Percentiles rank a stretch among this genome's conserved stretches.
These are phyloP conservation scores for Geodia barretti DNA, from an alignment of 37 sponge, comb jelly and placozoan genomes.

Conservation along the genomic window DNA sequence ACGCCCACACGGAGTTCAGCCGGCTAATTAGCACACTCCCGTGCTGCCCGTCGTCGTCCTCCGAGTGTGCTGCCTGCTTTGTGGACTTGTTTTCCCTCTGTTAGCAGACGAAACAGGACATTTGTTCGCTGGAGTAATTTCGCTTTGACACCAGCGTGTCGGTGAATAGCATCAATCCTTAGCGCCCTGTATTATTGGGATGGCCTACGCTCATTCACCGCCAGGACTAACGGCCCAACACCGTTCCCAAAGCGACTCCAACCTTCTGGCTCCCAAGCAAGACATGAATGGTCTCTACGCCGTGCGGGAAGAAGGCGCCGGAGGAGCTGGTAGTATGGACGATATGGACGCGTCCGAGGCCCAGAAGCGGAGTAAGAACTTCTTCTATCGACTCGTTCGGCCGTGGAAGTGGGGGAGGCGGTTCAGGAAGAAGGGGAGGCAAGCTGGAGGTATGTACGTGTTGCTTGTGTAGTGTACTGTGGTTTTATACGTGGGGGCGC, in stretches of 20 bases:
- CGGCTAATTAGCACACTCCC: no score
- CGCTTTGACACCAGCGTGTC: no score
- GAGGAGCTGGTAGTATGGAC: constrained; percentile 43
- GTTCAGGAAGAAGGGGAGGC: constrained; percentile 55
- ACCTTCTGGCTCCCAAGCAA: constrained; percentile 20
- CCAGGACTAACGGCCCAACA: neutral
- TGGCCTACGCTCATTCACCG: neutral
- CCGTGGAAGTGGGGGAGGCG: constrained; percentile 84
- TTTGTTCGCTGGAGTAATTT: no score
- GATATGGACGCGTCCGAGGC: constrained; percentile 24
- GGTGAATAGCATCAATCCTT: no score
- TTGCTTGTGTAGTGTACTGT: no score
- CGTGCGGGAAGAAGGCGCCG: neutral
- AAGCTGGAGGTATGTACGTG: no score
- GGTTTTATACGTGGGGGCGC: no score
- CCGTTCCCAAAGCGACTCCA: constrained; percentile 66
- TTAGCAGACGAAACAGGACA: no score
- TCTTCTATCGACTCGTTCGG: constrained; percentile 63
- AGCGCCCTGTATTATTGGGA: neutral
- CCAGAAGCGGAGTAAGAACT: constrained; percentile 23
- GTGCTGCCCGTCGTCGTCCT: no score
- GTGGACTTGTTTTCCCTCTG: no score
- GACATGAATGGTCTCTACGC: constrained; percentile 3
- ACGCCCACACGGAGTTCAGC: no score
- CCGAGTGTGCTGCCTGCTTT: no score